These are phyloP conservation scores for Oreocharis arfaki DNA, from an alignment of 2,113 vertebrate species.

Conservation along the genomic window DNA sequence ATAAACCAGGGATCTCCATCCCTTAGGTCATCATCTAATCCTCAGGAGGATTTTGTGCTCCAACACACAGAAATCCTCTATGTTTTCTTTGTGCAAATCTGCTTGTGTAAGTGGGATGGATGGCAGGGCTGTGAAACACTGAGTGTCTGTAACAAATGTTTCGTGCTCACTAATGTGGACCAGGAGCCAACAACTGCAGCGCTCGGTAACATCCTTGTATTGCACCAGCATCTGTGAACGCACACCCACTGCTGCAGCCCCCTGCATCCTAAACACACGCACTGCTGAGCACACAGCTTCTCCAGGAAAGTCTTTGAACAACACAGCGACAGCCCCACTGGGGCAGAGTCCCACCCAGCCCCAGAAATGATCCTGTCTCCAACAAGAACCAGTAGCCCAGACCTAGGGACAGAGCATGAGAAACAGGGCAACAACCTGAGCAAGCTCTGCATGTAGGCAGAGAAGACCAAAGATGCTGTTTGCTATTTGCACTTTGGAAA, in stretches of 20 bases:
- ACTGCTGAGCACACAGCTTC: background rate
- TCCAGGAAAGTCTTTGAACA: background rate
- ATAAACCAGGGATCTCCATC: rapidly evolving
- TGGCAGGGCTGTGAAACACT: background rate
- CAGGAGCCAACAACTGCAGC: background rate
- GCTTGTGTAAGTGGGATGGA: background rate
- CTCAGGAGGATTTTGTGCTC: background rate
- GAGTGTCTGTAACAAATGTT: background rate
- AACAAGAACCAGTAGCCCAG: background rate
- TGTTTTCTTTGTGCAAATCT: background rate
- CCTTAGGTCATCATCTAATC: background rate
- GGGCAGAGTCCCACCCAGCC: background rate
- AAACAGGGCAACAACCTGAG: background rate
- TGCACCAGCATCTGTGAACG: background rate
- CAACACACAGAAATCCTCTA: background rate
- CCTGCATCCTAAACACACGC: background rate
- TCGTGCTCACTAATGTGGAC: background rate
- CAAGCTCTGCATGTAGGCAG: background rate
- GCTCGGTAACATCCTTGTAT: background rate
- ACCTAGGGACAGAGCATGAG: background rate
- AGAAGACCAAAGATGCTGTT: background rate
- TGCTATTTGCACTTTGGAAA: background rate
- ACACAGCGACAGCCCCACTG: background rate
- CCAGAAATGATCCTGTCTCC: background rate
- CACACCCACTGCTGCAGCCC: background rate